Conservation (phyloP, 2,797 vertebrate genomes). For the Pangasius macronema region DNA sequence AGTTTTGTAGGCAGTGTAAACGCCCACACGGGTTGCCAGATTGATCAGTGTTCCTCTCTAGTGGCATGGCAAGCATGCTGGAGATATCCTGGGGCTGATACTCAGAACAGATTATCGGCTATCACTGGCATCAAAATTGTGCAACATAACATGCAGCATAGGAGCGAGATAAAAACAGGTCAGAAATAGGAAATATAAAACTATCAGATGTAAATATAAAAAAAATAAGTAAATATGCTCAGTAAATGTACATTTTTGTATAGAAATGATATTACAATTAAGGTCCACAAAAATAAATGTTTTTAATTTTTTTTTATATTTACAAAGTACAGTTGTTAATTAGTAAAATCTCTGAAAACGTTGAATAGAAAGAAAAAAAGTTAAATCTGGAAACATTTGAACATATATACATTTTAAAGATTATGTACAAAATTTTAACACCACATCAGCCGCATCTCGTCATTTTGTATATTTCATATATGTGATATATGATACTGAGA, state of each 20-base stretch:
- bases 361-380: not conserved
- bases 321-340: not conserved
- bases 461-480: not conserved
- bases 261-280: too few species aligned
- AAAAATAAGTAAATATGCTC: not conserved
- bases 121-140: not conserved
- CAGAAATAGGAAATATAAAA: too few species aligned
- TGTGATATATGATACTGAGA: too few species aligned
- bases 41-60: not conserved
- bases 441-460: not conserved
- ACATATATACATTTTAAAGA: not conserved
- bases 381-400: not conserved
- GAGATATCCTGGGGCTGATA: not conserved
- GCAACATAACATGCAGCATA: too few species aligned
- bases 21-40: conserved; percentile 22
- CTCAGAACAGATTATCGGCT: not conserved
- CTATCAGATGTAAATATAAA: not conserved
- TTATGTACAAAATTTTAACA: not conserved
- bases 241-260: not conserved
- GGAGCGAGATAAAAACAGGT: not conserved
- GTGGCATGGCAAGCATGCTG: not conserved
- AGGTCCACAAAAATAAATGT: too few species aligned
- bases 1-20: conserved; percentile 8
- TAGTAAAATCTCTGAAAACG: not conserved
- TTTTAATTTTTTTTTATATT: not conserved